These are phyloP conservation scores for Myotis davidii DNA, from an alignment of 2,113 vertebrate genomes.

Conservation along the genomic window DNA sequence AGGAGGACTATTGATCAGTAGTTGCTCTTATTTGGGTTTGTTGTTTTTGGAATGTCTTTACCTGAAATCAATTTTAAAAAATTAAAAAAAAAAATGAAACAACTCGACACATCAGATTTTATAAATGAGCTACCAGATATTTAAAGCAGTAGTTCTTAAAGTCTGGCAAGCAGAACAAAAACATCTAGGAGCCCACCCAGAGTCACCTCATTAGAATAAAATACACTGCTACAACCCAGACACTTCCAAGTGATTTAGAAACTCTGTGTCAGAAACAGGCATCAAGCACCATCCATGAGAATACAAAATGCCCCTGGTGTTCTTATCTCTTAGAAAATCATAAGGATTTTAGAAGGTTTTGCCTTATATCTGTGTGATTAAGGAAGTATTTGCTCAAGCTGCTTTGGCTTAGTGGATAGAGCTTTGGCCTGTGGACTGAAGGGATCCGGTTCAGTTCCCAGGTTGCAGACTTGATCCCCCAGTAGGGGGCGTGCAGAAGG, in stretches of 20 bases:
- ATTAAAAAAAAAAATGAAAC: background rate
- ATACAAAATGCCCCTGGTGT: background rate
- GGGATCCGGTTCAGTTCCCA: too few species aligned
- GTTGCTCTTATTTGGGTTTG: too few species aligned
- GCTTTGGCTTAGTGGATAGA: too few species aligned
- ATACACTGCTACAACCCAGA: background rate
- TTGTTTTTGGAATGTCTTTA: too few species aligned
- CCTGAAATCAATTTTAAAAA: too few species aligned
- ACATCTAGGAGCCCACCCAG: background rate
- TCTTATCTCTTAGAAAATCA: background rate
- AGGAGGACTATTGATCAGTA: too few species aligned
- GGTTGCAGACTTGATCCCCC: too few species aligned
- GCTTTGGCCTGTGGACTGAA: too few species aligned
- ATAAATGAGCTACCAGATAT: background rate
- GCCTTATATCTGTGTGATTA: background rate
- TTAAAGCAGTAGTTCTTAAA: background rate
- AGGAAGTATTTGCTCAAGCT: background rate
- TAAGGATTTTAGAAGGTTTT: conserved; percentile 41
- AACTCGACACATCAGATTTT: background rate
- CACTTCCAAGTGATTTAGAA: conserved; percentile 9
- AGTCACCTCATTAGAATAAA: background rate
- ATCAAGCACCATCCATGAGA: background rate
- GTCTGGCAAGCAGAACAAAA: background rate
- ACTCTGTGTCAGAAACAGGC: background rate
- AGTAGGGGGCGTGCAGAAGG: too few species aligned